Conservation (phyloP, 2,797 vertebrate species). For the Choloepus didactylus region DNA sequence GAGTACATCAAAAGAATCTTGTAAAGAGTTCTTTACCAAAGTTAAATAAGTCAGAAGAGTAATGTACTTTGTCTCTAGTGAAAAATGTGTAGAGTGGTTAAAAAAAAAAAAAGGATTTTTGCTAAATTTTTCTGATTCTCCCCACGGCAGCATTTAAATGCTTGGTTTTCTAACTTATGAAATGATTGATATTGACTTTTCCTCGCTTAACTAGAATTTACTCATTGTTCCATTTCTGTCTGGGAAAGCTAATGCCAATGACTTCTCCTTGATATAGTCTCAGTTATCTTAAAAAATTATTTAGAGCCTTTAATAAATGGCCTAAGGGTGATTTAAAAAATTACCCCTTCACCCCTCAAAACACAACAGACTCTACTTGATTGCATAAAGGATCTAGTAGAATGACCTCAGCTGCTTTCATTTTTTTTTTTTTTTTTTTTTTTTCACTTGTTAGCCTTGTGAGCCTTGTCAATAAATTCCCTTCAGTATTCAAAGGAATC, state of each 20-base stretch:
- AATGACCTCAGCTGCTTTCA: not conserved
- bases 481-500: slow-evolving; percentile 62
- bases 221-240: slow-evolving; percentile 32
- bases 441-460: not conserved
- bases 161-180: slow-evolving; percentile 44
- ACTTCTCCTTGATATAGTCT: slow-evolving; percentile 18
- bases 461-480: slow-evolving; percentile 46
- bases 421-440: not conserved
- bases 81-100: not conserved
- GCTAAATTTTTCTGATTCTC: slow-evolving; percentile 39
- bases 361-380: slow-evolving; percentile 8
- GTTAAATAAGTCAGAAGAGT: slow-evolving; percentile 45
- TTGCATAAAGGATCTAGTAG: slow-evolving; percentile 8
- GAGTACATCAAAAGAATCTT: not conserved
- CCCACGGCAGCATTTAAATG: not conserved
- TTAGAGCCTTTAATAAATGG: slow-evolving; percentile 40
- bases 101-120: not conserved
- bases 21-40: slow-evolving; percentile 14
- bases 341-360: not conserved
- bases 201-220: slow-evolving; percentile 37
- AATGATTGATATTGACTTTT: slow-evolving; percentile 57
- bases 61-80: slow-evolving; percentile 20
- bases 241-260: slow-evolving; percentile 33
- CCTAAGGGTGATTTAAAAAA: slow-evolving; percentile 45
- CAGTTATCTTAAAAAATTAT: slow-evolving; percentile 51